Base-by-base conservation (phyloP, 2,888 invertebrate genomes). In the Drosophila hamatofila region DNA sequence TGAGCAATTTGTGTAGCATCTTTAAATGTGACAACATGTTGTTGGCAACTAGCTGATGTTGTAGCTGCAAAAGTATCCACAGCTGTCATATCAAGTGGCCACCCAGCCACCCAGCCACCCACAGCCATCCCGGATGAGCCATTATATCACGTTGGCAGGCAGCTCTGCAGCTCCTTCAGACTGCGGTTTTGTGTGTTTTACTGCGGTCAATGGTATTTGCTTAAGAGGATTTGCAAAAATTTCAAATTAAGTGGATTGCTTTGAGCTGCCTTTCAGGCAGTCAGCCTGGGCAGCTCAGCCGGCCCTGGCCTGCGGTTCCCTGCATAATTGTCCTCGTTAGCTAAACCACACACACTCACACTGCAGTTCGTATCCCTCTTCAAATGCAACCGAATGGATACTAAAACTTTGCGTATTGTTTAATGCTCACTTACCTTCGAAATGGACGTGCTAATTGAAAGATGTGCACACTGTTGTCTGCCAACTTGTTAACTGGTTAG, bases 191-290 rank as follows among this genome's bases (percentile, higher is more conserved):
- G 73, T 87, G 78, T 78, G 65, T 79, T 83, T 82, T 75, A 71
- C 66, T 79, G 83, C 67, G 83, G 88, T 85, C 79, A 72, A 73
- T 78, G 71, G 66, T 58, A 80, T 82, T 84, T 82, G 72, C 72
- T 73, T 80, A 78, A 87, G 81, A 81, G 74, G 74, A 77, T 79
- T 75, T 81, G 65, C 52, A 81, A 88, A 80, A 86, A 83, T 87
- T 77, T 71, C 69, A 81, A 83, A 77, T 75, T 83, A 83, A 85
- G 81, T 81, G 74, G 65, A 63, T 68, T 69, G 72, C 83, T 81
- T 83, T 83, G 77, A 83, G 74, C 59, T 65, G 56, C 56, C 63
- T 42, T 42, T 41, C 46, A 56, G 44, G 46, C 51, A 30, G 33
- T 4, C 51, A 21, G 41, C 23, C 66, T 23, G 11, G 11, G 27